A percentile compares a stretch with the other conserved stretches of the same genome.
Conservation (phyloP, 2,888 invertebrate genomes). For the Alloplasta piceator region DNA sequence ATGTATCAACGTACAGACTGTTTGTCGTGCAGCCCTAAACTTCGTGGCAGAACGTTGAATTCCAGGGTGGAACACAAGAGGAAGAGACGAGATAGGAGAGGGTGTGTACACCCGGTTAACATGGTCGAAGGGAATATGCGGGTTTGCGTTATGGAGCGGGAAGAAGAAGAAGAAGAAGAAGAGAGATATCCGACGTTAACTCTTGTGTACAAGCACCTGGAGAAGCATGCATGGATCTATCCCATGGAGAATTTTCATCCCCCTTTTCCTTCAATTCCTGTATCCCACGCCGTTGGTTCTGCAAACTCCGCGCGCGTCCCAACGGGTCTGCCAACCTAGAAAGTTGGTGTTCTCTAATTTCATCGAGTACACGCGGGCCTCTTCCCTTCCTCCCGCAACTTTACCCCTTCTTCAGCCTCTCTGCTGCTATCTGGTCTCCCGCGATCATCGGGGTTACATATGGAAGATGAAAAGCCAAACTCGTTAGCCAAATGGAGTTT, state of each 20-base stretch:
- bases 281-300: slow-evolving; percentile 19
- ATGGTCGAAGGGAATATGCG: slow-evolving; percentile 60
- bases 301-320: slow-evolving; percentile 60
- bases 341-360: slow-evolving; percentile 67
- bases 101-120: slow-evolving; percentile 35
- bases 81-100: not conserved
- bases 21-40: slow-evolving; percentile 31
- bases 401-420: not conserved
- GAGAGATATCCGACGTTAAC: slow-evolving; percentile 37
- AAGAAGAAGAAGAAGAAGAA: slow-evolving; percentile 1
- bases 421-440: not conserved
- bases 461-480: slow-evolving; percentile 63
- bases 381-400: not conserved
- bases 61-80: slow-evolving; percentile 4
- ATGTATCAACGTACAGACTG: slow-evolving; percentile 27
- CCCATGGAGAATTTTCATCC: slow-evolving; percentile 45
- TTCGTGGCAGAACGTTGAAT: slow-evolving; percentile 39
- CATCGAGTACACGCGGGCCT: slow-evolving; percentile 58
- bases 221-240: slow-evolving; percentile 30
- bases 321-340: slow-evolving; percentile 43
- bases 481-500: slow-evolving; percentile 66
- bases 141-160: slow-evolving; percentile 47
- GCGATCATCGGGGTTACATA: not conserved
- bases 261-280: not conserved
- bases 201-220: slow-evolving; percentile 53